Evolutionary conservation across 2,113 vertebrate genomes (phyloP).

Genomic region (Lophura nycthemera): DNA sequence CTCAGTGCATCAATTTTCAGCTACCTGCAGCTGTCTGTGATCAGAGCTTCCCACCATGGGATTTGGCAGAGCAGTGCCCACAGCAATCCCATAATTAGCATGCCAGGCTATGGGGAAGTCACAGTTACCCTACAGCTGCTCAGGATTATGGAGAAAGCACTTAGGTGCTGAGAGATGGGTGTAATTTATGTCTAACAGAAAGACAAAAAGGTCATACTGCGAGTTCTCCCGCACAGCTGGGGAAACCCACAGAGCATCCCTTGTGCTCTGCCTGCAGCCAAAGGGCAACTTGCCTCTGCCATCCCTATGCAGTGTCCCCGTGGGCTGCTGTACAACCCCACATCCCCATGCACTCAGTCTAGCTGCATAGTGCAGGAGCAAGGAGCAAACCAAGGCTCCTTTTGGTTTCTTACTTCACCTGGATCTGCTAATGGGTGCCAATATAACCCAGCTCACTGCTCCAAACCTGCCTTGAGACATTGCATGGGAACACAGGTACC

Average conservation of each 20-base stretch:
- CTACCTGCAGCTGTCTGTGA: background rate
- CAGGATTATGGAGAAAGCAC: background rate
- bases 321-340: background rate
- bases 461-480: background rate
- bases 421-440: background rate
- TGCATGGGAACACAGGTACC: background rate
- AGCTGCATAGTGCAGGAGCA: background rate
- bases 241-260: background rate
- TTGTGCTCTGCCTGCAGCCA: background rate
- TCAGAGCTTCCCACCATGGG: background rate
- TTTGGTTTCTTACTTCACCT: background rate
- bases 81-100: rapidly evolving
- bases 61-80: background rate
- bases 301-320: background rate
- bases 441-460: background rate
- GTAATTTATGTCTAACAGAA: background rate
- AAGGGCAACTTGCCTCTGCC: background rate
- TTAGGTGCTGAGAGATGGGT: background rate
- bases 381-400: background rate
- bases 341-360: background rate
- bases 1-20: background rate
- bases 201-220: background rate
- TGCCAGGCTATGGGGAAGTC: background rate
- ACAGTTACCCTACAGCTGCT: background rate
- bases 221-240: background rate